These are phyloP conservation scores for Oncorhynchus nerka DNA, from an alignment of 2,113 vertebrate species.

Conservation along the genomic window DNA sequence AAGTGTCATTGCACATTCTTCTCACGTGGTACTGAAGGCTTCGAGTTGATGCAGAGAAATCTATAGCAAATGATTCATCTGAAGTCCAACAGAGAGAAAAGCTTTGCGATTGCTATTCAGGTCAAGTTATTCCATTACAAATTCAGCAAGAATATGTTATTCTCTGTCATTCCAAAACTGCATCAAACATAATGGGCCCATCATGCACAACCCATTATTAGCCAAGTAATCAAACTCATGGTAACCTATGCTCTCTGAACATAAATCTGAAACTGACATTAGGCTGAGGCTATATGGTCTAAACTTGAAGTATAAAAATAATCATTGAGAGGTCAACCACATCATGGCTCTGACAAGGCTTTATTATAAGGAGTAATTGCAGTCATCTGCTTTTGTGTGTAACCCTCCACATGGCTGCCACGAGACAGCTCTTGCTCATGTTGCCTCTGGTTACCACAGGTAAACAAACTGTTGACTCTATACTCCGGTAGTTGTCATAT, in stretches of 20 bases:
- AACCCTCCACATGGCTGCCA: background rate
- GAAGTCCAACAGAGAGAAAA: background rate
- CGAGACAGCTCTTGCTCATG: background rate
- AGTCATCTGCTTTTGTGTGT: background rate
- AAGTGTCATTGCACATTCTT: slow-evolving; percentile 58
- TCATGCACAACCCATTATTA: background rate
- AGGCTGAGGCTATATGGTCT: background rate
- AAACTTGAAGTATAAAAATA: background rate
- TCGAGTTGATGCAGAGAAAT: slow-evolving; percentile 64
- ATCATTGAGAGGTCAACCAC: background rate
- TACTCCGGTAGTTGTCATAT: too few species aligned
- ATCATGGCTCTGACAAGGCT: background rate
- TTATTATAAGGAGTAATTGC: background rate
- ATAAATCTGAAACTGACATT: background rate
- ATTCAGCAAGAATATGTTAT: too few species aligned
- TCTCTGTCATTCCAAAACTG: background rate
- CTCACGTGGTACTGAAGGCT: slow-evolving; percentile 70
- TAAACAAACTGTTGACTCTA: background rate
- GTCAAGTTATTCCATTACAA: background rate
- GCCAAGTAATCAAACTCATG: background rate
- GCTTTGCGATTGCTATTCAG: background rate
- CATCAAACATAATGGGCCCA: background rate
- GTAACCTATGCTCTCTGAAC: background rate
- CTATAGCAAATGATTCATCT: background rate
- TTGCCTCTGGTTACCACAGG: background rate